Evolutionary conservation across 2,113 vertebrate species (phyloP).

Genomic region (Gavia stellata): DNA sequence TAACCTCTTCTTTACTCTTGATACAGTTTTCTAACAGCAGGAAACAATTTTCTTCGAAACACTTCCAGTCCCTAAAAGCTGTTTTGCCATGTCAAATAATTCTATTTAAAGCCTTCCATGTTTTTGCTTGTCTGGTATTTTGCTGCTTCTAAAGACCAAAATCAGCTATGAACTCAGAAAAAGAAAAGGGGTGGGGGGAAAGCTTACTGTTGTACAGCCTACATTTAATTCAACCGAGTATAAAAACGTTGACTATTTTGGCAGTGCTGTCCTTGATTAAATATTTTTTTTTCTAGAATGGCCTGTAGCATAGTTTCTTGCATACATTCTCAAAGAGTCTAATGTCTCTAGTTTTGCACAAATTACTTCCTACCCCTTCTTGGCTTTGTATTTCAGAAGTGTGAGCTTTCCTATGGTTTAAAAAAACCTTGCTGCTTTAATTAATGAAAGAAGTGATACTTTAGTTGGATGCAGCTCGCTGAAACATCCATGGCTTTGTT

Average conservation of each 20-base stretch:
- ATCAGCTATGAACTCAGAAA: background rate
- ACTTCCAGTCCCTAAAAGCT: background rate
- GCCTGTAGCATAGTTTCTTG: background rate
- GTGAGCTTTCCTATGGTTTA: background rate
- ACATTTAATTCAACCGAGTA: background rate
- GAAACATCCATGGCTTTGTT: background rate
- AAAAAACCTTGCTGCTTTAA: background rate
- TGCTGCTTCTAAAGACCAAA: background rate
- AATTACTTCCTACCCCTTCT: background rate
- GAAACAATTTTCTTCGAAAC: background rate
- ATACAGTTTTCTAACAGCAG: background rate
- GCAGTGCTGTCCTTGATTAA: background rate
- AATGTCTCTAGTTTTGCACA: background rate
- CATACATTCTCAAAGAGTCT: background rate
- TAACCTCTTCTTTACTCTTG: background rate
- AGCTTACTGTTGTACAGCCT: background rate
- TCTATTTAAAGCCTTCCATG: background rate
- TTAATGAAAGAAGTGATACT: background rate
- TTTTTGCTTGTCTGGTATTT: background rate
- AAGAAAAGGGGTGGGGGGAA: rapidly evolving
- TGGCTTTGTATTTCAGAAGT: background rate
- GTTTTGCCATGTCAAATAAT: background rate
- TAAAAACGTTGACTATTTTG: background rate
- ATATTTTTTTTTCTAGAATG: background rate
- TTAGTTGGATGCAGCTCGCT: background rate